Base-by-base conservation (phyloP, 2,113 vertebrate species). In the Sander vitreus region DNA sequence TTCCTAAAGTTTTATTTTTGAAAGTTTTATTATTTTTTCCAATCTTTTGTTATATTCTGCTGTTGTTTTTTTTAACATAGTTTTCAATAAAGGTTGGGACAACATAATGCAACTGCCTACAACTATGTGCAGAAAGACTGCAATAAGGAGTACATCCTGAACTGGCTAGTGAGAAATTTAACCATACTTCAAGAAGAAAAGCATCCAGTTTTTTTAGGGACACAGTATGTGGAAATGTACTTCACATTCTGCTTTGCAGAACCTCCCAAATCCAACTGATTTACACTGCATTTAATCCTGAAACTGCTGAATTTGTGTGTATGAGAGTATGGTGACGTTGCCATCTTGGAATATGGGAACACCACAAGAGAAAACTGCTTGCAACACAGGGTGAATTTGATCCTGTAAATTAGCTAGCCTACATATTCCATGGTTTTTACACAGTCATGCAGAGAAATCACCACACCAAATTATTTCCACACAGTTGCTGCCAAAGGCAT, bases 401-500 rank as follows among this genome's bases (percentile, higher is more conserved):
- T 85, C 43, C 33, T 39, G 51, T 53, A 74, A 78, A 81, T 77
- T 65, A 60, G 19, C 10, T 43, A 11, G 10, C 39, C 39, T 5
- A 21, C 23, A 70, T 60, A 67, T 66, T 76, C 50, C 30, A 21
- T 6, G 21, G 9, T 60, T 73, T 69, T 33, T 60, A 43, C 54
- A 48, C 30, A 51, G 58, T 30, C 76, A 64, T 21, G 72, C 69
- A 64, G 64, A 45, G 59, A 57, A 71, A 62, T 76, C 73, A 23
- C 16, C 39, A 21, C 47, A 25, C 50, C 16, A 14, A 59, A 55
- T 67, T 50, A 74, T 67, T 73, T 50, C 68, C 57, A 74, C 64
- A 77, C 33, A 53, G 73, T 53, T 57, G 60, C 71, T 81, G 82
- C 76, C 64, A 73, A 25, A 64, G 76, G 51, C 60, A 33, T 47